Evolutionary conservation across 2,888 invertebrate species (phyloP), one percentile per base, ranked within the genome.

Genomic region (Isotomurus palustris): DNA sequence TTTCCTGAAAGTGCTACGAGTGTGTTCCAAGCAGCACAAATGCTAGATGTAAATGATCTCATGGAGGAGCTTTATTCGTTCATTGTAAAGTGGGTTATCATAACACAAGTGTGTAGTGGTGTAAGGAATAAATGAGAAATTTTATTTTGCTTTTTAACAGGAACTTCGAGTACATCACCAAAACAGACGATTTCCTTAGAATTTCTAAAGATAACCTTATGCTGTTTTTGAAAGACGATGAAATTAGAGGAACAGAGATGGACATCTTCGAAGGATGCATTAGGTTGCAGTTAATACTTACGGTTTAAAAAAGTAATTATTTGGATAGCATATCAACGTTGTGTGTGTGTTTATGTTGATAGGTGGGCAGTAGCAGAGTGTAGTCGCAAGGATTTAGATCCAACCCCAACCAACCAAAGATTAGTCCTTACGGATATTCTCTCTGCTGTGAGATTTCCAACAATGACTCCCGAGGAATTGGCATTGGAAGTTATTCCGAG

Each of bases 391-490:
- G 82, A 83, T 67, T 71, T 86, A 19, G 80, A 83, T 0, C 79
- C 83, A 2, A 83, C 82, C 0, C 80, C 85, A 0, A 82, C 82
- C 62, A 85, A 87, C 74, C 85, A 86, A 72, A 77, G 88, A 61
- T 75, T 77, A 56, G 83, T 86, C 0, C 76, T 90, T 0, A 85
- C 84, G 0, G 74, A 81, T 48, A 85, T 86, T 0, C 80, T 89
- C 67, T 80, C 82, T 27, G 80, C 87, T 1, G 84, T 91, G 52
- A 78, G 90, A 24, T 90, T 89, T 73, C 89, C 89, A 0, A 75
- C 89, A 21, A 91, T 91, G 88, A 84, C 86, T 0, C 84, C 88
- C 1, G 88, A 89, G 73, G 90, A 91, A 74, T 90, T 91, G 74
- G 88, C 88, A 0, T 80, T 82, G 74, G 86, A 84, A 1, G 84